These are phyloP conservation scores for Cryptosula pallasiana DNA, from an alignment of 2,888 invertebrate species.

Conservation along the genomic window DNA sequence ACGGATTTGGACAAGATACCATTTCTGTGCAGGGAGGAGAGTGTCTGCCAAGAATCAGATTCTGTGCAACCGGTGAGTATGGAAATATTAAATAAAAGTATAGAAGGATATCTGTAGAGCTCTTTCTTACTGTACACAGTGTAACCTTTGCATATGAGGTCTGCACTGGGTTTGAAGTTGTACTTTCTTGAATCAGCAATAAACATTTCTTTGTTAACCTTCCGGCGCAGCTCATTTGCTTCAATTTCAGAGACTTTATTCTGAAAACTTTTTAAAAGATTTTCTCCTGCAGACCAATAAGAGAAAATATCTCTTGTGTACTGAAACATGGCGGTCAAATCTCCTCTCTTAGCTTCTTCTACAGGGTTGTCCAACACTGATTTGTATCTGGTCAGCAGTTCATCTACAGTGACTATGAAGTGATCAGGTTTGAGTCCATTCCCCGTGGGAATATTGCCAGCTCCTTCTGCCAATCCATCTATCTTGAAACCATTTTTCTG, in stretches of 20 bases:
- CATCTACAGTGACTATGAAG: background rate
- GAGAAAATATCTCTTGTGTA: background rate
- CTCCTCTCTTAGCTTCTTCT: background rate
- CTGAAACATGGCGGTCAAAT: background rate
- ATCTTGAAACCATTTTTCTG: too few species aligned
- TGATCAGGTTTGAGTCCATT: background rate
- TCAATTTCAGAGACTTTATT: background rate
- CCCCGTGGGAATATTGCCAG: slow-evolving; percentile 1
- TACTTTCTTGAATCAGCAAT: background rate
- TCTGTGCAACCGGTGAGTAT: background rate
- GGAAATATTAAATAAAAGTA: too few species aligned
- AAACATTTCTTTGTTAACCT: background rate
- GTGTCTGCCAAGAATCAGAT: background rate
- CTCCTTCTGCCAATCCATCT: background rate
- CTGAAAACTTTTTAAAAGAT: background rate
- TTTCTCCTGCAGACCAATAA: background rate
- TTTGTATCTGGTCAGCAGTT: background rate
- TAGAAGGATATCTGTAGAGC: background rate
- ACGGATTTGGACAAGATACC: background rate
- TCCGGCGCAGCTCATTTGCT: background rate
- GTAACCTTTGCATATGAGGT: background rate
- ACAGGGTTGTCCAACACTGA: background rate
- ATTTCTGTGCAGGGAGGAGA: background rate
- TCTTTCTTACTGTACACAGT: background rate
- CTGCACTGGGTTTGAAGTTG: background rate